Evolutionary conservation across 2,888 invertebrate species (phyloP).

Genomic region (Nomada fucata): DNA sequence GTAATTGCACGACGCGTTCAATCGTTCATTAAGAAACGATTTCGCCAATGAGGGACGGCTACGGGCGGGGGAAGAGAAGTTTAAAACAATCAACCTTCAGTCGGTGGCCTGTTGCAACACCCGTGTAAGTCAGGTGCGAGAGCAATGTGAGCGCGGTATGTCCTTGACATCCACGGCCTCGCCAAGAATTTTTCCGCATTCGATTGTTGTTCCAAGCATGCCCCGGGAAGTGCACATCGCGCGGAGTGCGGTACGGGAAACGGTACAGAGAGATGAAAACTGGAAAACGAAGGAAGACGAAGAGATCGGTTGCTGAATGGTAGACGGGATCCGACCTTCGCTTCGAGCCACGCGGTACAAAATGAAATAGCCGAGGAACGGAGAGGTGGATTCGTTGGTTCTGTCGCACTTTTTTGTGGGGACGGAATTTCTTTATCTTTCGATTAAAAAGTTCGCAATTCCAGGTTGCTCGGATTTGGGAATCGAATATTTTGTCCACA

Average conservation of each 20-base stretch:
- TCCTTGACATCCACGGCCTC: conserved; percentile 80
- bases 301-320: conserved; percentile 47
- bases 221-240: conserved; percentile 33
- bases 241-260: background rate
- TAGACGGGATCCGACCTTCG: conserved; percentile 42
- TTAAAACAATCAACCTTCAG: conserved; percentile 18
- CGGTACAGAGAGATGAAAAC: conserved; percentile 25
- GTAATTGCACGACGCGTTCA: background rate
- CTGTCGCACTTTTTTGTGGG: too few species aligned
- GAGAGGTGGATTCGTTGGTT: too few species aligned
- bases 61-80: background rate
- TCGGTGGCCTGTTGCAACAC: conserved; percentile 61
- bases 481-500: conserved; percentile 4
- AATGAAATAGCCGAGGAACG: conserved; percentile 25
- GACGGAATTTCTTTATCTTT: too few species aligned
- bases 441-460: too few species aligned
- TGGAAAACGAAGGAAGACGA: conserved; percentile 19
- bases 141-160: conserved; percentile 56
- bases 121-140: conserved; percentile 68
- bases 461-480: too few species aligned
- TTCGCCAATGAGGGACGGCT: background rate
- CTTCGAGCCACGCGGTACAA: conserved; percentile 10
- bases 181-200: conserved; percentile 80
- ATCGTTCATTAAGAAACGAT: conserved; percentile 8
- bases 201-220: conserved; percentile 69